Conservation (phyloP, 2,797 vertebrate genomes). For the Pseudocheirus occidentalis region DNA sequence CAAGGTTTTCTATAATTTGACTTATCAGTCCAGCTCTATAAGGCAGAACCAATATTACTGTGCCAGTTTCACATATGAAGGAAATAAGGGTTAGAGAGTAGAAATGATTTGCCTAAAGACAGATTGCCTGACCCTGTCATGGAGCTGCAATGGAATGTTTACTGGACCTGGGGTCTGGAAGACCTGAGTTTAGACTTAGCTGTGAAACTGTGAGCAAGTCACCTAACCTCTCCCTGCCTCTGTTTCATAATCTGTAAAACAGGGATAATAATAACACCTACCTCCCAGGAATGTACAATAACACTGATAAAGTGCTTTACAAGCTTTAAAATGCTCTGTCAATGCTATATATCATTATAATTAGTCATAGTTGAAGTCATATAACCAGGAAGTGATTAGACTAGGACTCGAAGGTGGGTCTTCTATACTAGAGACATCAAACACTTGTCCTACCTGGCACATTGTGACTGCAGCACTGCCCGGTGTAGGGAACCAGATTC, state of each 20-base stretch:
- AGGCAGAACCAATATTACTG: background rate
- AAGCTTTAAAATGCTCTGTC: background rate
- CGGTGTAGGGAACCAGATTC: background rate
- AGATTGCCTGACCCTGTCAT: background rate
- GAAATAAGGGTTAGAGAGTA: background rate
- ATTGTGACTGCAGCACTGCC: background rate
- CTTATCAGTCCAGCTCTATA: background rate
- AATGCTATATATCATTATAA: background rate
- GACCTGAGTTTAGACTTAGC: background rate
- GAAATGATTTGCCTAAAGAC: background rate
- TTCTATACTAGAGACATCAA: background rate
- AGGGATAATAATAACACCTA: background rate
- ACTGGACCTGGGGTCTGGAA: background rate
- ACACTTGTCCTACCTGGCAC: background rate
- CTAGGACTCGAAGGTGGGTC: background rate
- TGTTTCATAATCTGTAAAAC: background rate
- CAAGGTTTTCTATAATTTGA: background rate
- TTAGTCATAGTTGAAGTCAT: background rate
- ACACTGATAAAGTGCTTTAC: background rate
- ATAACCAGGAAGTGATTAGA: background rate
- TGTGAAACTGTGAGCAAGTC: background rate
- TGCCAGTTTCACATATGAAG: background rate
- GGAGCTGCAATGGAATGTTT: background rate
- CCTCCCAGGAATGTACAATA: background rate
- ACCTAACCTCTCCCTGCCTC: background rate